Base-by-base conservation (phyloP, 2,797 vertebrate genomes). In the Fringilla coelebs region DNA sequence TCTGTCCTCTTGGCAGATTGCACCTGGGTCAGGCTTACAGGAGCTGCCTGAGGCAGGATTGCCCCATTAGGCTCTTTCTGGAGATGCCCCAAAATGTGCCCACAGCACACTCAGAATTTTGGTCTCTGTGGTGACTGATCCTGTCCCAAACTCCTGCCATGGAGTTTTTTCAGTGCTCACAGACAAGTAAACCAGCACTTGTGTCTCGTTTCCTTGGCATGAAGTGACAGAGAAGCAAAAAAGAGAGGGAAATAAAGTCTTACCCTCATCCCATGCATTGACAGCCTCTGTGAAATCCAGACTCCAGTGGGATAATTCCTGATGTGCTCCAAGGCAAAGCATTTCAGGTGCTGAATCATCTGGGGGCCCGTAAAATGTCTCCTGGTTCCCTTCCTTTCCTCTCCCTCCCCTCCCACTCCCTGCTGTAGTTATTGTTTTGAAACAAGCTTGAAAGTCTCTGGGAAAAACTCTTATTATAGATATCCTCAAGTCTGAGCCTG, bases 171-270 rank as follows among this genome's bases (percentile, higher is more conserved):
- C 66, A 54, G 84, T 46, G 31, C 77, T 94, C 82, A 89, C 79
- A 80, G 88, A 36, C 90, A 87, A 93, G 79, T 75, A 87, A 96
- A 90, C 82, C 63, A 60, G 55, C 40, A n/a, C 79, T 87, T 80
- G 17, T 2, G 1, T 40, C 67, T 76, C 2, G 41, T 91, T 88
- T 91, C 34, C 34, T 63, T 62, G 36, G 55, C 76, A 58, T 40
- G 60, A 74, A 58, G 55, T 85, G 86, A 90, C 36, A 80, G 28
- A 55, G 61, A 71, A 80, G 54, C 52, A 71, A 88, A 91, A 45
- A 54, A 60, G 22, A 87, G 67, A 76, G 31, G 17, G 67, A 86
- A 88, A 85, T 57, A 46, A 88, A 87, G 12, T 14, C 24, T 73
- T 10, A n/a, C 16, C 70, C 55, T 34, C 24, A n/a, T 52, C 40